Conservation (phyloP, 2,797 vertebrate genomes). For the Sus cebifrons region DNA sequence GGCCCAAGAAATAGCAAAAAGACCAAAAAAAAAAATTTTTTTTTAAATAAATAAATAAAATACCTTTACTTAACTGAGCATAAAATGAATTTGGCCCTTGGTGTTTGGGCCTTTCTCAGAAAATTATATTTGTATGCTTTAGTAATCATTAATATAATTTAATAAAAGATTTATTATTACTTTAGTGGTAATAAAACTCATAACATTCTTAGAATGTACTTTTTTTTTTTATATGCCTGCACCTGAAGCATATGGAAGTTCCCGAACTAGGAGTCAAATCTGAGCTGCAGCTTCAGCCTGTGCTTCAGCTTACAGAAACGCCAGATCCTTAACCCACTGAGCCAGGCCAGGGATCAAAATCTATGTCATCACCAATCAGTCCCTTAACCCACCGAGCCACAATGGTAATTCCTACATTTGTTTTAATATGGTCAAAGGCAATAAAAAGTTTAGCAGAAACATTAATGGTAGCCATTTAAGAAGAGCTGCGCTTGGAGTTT, state of each 20-base stretch:
- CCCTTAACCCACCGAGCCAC: no score
- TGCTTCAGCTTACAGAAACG: no score
- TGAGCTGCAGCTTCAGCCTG: no score
- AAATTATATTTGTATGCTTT: conserved; percentile 52
- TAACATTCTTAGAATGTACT: conserved; percentile 27
- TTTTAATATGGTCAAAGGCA: conserved; percentile 62
- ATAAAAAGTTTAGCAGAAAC: conserved; percentile 26
- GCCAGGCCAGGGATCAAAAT: no score
- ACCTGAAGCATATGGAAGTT: no score
- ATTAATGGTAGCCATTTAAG: conserved; percentile 49
- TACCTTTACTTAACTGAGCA: conserved; percentile 39
- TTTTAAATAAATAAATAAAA: no score
- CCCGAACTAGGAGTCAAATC: no score
- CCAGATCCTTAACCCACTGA: no score
- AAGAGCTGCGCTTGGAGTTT: not conserved
- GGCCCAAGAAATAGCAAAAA: no score
- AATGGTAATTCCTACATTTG: not conserved
- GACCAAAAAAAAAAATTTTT: no score
- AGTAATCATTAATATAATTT: not conserved
- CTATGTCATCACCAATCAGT: no score
- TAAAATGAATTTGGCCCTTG: not conserved
- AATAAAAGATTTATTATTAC: conserved; percentile 45
- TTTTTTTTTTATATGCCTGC: no score
- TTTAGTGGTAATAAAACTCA: not conserved
- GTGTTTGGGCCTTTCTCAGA: conserved; percentile 57